A percentile compares a stretch with the other conserved stretches of the same genome.
These are phyloP conservation scores for Sinocyclocheilus anshuiensis DNA, from an alignment of 2,113 vertebrate species.

Conservation along the genomic window DNA sequence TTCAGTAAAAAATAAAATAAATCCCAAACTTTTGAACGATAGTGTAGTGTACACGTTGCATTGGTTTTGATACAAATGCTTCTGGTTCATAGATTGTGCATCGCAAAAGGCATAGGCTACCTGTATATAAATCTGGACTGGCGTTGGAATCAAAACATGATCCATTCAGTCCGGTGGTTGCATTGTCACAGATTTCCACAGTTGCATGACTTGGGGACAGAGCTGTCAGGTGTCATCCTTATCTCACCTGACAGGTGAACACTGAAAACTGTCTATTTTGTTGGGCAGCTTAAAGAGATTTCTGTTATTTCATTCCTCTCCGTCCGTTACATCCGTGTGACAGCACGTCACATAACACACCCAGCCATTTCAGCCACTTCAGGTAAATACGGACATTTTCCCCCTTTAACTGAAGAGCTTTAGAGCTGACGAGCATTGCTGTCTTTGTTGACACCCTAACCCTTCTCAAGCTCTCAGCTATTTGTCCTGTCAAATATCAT, in stretches of 20 bases:
- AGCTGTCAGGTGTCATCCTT: neutral
- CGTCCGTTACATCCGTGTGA: conserved; percentile 9
- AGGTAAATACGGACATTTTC: conserved; percentile 63
- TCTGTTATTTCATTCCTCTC: conserved; percentile 35
- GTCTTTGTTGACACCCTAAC: conserved; percentile 37
- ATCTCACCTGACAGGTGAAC: conserved; percentile 18
- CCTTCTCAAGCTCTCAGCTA: conserved; percentile 15
- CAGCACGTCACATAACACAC: neutral
- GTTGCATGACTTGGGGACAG: conserved; percentile 4
- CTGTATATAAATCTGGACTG: neutral
- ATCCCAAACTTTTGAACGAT: too few relatives aligned
- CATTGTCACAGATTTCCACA: neutral
- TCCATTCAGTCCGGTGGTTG: neutral
- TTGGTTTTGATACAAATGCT: neutral
- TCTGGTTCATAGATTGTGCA: neutral
- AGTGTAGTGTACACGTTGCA: neutral
- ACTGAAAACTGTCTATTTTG: conserved; percentile 22
- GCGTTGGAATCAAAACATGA: neutral
- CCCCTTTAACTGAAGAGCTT: conserved; percentile 58
- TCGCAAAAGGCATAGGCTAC: neutral
- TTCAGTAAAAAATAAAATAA: neutral
- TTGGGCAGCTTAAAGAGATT: conserved; percentile 32
- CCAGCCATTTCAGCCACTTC: conserved; percentile 15
- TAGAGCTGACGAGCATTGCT: conserved; percentile 41
- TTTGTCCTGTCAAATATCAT: conserved; percentile 33